These are phyloP conservation scores for Manacus vitellinus DNA, from an alignment of 2,113 vertebrate species.

Conservation along the genomic window DNA sequence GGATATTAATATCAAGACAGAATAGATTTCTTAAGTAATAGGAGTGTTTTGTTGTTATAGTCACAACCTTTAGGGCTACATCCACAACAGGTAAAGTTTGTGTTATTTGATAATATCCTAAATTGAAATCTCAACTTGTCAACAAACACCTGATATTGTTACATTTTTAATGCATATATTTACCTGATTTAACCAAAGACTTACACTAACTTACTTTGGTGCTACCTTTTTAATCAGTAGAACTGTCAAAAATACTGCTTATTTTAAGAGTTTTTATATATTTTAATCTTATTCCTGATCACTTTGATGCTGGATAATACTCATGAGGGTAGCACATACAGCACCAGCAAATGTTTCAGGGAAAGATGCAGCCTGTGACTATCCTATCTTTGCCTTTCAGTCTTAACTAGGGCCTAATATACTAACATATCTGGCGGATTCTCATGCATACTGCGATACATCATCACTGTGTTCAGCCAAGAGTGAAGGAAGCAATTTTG, in stretches of 20 bases:
- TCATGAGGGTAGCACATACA: neutral
- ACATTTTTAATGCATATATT: neutral
- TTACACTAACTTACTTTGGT: neutral
- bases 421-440: neutral
- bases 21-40: neutral
- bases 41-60: neutral
- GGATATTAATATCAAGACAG: neutral
- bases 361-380: neutral
- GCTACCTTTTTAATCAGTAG: neutral
- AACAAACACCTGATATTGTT: neutral
- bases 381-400: neutral
- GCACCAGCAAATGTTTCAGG: neutral
- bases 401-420: constrained; percentile 10
- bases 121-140: neutral
- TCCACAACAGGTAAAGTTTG: neutral
- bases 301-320: neutral
- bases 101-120: neutral
- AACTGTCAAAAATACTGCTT: neutral
- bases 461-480: constrained; percentile 53
- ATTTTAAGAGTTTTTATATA: neutral
- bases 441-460: constrained; percentile 28
- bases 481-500: constrained; percentile 62
- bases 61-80: neutral
- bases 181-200: neutral
- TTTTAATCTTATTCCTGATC: neutral